Evolutionary conservation across 2,113 vertebrate species (phyloP).

Genomic region (Chiloscyllium plagiosum): DNA sequence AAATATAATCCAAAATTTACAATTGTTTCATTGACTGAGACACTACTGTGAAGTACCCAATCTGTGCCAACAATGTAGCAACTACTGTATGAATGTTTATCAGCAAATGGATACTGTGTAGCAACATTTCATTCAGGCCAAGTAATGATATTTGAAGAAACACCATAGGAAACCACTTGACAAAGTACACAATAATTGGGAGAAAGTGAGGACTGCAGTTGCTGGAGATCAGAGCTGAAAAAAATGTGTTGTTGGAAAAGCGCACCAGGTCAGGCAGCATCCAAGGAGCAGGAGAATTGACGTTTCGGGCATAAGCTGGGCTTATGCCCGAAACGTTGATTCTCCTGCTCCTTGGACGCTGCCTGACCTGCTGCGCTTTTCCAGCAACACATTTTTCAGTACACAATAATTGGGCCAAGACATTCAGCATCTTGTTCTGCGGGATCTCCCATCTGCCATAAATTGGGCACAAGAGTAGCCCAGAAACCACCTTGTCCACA

Average conservation of each 20-base stretch:
- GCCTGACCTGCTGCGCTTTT: too few relatives aligned
- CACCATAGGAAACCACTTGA: not conserved
- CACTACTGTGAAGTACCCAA: too few relatives aligned
- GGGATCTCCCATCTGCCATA: not conserved
- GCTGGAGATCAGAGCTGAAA: too few relatives aligned
- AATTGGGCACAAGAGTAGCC: not conserved
- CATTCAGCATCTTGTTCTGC: not conserved
- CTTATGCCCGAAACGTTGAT: too few relatives aligned
- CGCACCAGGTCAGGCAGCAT: too few relatives aligned
- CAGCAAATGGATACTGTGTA: not conserved
- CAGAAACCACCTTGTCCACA: not conserved
- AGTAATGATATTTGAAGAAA: not conserved
- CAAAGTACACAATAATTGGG: too few relatives aligned
- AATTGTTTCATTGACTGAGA: not conserved
- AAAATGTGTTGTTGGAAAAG: too few relatives aligned
- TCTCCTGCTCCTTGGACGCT: too few relatives aligned
- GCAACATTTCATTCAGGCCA: not conserved
- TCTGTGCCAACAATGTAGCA: not conserved
- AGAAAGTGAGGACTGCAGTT: too few relatives aligned
- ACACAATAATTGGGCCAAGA: not conserved
- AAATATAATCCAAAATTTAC: not conserved
- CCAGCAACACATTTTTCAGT: too few relatives aligned
- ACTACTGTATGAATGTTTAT: not conserved
- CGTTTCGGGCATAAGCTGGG: too few relatives aligned
- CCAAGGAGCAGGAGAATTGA: too few relatives aligned